A percentile compares a stretch with the other conserved stretches of the same genome.
Evolutionary conservation across 2,888 invertebrate species (phyloP).

Genomic region (Teleogryllus oceanicus): DNA sequence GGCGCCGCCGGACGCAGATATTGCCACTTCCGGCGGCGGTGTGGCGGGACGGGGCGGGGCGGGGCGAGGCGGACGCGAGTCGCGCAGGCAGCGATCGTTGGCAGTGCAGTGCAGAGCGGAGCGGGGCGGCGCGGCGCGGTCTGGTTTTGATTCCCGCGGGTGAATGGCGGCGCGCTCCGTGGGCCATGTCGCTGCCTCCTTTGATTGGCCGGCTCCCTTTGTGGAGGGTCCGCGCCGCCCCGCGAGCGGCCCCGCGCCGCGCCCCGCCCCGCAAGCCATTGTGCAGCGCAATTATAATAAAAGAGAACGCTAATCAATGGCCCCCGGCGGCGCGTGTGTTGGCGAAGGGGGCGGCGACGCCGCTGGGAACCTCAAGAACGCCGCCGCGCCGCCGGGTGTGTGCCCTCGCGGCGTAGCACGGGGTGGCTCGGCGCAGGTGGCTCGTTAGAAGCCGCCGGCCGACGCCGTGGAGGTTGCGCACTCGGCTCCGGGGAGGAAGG

Average conservation of each 20-base stretch:
- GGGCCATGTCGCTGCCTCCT: slow-evolving; percentile 18
- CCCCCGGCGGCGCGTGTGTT: not conserved
- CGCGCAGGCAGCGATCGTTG: not conserved
- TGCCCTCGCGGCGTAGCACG: not conserved
- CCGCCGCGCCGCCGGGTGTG: too few species aligned
- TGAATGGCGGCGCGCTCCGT: not conserved
- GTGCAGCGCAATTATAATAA: not conserved
- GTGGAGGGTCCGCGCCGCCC: not conserved
- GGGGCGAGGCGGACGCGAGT: too few species aligned
- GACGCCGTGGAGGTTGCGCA: not conserved
- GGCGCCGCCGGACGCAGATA: slow-evolving; percentile 18
- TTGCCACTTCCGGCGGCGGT: not conserved
- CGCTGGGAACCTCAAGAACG: too few species aligned
- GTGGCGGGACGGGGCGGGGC: too few species aligned
- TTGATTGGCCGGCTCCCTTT: slow-evolving; percentile 12
- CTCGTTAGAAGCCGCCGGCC: not conserved
- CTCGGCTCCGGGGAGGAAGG: too few species aligned
- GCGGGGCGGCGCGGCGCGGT: too few species aligned
- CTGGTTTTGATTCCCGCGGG: not conserved
- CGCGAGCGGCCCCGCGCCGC: not conserved
- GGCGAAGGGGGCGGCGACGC: not conserved
- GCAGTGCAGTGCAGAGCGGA: not conserved
- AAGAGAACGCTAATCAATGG: slow-evolving; percentile 12
- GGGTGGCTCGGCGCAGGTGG: not conserved
- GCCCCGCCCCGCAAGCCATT: not conserved